Conservation (phyloP, 2,797 vertebrate species). For the Molothrus ater region DNA sequence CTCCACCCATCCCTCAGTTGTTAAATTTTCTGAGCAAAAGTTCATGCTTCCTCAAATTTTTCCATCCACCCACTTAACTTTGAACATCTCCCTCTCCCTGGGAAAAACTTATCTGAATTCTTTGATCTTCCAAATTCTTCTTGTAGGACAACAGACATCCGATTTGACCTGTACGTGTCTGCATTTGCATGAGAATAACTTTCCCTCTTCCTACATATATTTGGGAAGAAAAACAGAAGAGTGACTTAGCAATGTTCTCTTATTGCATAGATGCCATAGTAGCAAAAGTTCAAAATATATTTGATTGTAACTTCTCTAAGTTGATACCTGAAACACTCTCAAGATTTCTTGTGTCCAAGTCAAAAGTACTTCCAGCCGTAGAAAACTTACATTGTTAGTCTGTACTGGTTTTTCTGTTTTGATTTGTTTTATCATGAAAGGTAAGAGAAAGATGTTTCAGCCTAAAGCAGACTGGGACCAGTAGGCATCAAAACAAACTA, state of each 20-base stretch:
- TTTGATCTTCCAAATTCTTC: constrained; percentile 30
- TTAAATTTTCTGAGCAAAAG: neutral
- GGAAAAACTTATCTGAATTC: constrained; percentile 25
- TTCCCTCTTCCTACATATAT: neutral
- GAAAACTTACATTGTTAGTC: neutral
- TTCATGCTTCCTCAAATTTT: constrained; percentile 28
- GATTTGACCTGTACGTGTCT: fast-evolving
- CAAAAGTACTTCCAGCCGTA: neutral
- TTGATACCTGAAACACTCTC: neutral
- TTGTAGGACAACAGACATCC: neutral
- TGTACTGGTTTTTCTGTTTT: neutral
- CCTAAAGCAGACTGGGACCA: neutral
- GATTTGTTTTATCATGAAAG: neutral
- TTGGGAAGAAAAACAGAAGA: neutral
- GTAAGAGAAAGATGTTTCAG: neutral
- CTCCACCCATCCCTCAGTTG: neutral
- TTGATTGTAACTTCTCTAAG: neutral
- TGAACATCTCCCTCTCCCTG: constrained; percentile 15
- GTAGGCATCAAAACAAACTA: neutral
- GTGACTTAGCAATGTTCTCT: neutral
- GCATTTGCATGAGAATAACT: constrained; percentile 10
- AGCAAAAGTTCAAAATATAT: neutral
- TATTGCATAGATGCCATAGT: neutral
- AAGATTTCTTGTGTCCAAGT: neutral
- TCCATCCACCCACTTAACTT: constrained; percentile 39